Evolutionary conservation across 2,888 invertebrate genomes (phyloP).

Genomic region (Callyntrura sp.): DNA sequence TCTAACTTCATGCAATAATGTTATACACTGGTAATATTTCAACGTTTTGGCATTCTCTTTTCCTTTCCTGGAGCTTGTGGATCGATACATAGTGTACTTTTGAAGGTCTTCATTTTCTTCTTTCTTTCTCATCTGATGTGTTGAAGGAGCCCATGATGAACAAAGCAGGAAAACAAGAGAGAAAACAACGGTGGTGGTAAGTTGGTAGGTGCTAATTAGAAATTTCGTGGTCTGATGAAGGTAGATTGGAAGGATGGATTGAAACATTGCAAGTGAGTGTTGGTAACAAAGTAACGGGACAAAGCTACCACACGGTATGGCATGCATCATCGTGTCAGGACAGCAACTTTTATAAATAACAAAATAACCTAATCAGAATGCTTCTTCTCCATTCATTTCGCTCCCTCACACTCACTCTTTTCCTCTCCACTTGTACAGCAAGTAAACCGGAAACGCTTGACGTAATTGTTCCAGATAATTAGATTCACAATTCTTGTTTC

Average conservation of each 20-base stretch:
- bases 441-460: slow-evolving; percentile 49
- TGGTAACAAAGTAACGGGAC: no score
- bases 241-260: not conserved
- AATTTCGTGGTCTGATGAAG: not conserved
- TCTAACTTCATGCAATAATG: no score
- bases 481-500: slow-evolving; percentile 49
- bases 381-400: not conserved
- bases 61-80: no score
- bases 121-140: not conserved
- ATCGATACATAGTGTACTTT: no score
- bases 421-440: not conserved
- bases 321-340: not conserved
- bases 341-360: not conserved
- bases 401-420: not conserved
- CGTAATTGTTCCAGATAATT: slow-evolving; percentile 62
- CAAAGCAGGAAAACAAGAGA: not conserved
- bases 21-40: no score
- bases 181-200: no score
- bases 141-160: not conserved
- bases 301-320: no score
- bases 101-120: not conserved
- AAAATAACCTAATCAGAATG: slow-evolving; percentile 25
- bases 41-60: no score
- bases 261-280: not conserved
- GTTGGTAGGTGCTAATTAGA: slow-evolving; percentile 31